Evolutionary conservation across 2,113 vertebrate genomes (phyloP), one percentile per base, ranked within the genome.

Genomic region (Cromileptes altivelis): DNA sequence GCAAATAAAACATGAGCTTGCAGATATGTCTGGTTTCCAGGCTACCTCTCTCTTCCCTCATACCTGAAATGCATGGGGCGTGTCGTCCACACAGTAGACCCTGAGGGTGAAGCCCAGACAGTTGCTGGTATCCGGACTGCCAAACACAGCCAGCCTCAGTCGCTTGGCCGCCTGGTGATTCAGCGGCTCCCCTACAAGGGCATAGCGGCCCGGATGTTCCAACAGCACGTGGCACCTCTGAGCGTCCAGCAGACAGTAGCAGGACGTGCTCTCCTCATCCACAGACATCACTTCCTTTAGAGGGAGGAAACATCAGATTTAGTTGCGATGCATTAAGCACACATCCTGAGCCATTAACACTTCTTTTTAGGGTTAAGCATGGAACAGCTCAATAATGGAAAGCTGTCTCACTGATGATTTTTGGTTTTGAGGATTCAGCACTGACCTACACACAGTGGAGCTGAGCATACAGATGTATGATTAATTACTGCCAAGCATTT

Each of bases 11-110:
- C 11, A 42, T 42, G 42, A 42, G 11, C 9, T 10, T 42, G 42
- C 11, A 12, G 10, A 45, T 45, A 9, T 27, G 13, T 12, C 25
- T 7, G 10, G 0, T 17, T 49, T 15, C 14, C 4, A 49, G 49
- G 15, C 15, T 50, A 6, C 17, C 15, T 60, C 27, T 21, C 1
- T 33, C 23, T 10, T 33, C 40, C 70, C 8, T 49, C 56, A 0
- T 88, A 99, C 98, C 97, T 99, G 98, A 93, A 99, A 98, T 0
- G 97, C 97, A 79, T 97, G 97, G 23, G 98, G 98, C 11, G 97
- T 99, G 89, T 99, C 98, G 88, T 99, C 98, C 93, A 99, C 96
- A 75, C 98, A 99, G 94, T 99, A 99, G 57, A 99, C 98, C 72
- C 98, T 96, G 91, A 99, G 92, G 90, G 95, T 96, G 94, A 99